Conservation (phyloP, 1,140 invertebrate species). For the Aphaenogaster ashmeadi region DNA sequence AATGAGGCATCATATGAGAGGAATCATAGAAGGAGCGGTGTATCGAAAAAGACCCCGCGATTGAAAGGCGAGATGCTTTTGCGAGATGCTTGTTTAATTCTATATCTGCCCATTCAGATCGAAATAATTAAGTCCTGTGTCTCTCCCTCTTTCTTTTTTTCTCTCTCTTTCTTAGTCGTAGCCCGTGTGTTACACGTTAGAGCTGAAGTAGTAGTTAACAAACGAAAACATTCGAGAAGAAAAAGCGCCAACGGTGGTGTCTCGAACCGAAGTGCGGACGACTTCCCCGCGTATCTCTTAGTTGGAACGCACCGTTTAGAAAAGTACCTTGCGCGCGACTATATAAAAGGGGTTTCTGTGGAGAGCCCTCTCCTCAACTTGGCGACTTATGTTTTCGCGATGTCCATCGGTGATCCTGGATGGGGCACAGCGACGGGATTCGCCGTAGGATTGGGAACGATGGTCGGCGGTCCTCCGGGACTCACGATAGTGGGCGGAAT, state of each 20-base stretch:
- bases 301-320: slow-evolving; percentile 69
- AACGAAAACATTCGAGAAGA: slow-evolving; percentile 40
- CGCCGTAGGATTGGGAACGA: slow-evolving; percentile 71
- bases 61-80: slow-evolving; percentile 17
- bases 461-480: slow-evolving; percentile 78
- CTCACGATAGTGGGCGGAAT: slow-evolving; percentile 88
- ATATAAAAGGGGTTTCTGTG: slow-evolving; percentile 74
- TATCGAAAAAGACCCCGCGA: neutral
- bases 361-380: slow-evolving; percentile 5
- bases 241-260: slow-evolving; percentile 19
- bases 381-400: slow-evolving; percentile 84
- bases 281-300: slow-evolving; percentile 6
- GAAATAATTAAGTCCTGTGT: slow-evolving; percentile 46
- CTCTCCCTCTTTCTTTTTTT: neutral
- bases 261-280: neutral
- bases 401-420: slow-evolving; percentile 85
- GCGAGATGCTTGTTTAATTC: slow-evolving; percentile 33
- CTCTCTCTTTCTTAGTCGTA: slow-evolving; percentile 17
- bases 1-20: slow-evolving; percentile 44
- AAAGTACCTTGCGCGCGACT: slow-evolving; percentile 76
- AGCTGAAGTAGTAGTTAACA: slow-evolving; percentile 48
- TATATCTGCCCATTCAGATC: slow-evolving; percentile 41
- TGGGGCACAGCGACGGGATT: slow-evolving; percentile 70
- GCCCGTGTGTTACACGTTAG: slow-evolving; percentile 59
- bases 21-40: slow-evolving; percentile 15